A percentile compares a stretch with the other conserved stretches of the same genome.
phyloP scores from a whole-genome alignment of 1,140 invertebrate genomes.

The Dysdera silvatica region DNA sequence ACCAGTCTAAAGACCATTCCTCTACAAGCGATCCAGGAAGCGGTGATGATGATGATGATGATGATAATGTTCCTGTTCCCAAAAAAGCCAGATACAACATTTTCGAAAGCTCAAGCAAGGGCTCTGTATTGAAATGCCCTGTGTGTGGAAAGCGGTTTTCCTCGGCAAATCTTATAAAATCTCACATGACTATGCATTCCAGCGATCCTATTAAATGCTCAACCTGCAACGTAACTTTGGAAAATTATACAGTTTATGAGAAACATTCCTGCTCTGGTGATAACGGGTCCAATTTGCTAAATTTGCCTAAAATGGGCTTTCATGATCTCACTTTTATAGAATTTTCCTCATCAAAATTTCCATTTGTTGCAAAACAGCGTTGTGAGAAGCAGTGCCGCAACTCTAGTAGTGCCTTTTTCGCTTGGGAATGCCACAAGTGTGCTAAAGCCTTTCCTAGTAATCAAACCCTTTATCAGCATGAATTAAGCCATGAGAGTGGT shows the following conservation, averaged over 20 bases:
- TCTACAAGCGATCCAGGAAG: neutral
- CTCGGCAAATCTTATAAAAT: neutral
- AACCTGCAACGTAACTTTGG: neutral
- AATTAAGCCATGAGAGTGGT: neutral
- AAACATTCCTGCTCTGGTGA: neutral
- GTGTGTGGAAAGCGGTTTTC: neutral
- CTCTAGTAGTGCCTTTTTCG: constrained; percentile 52
- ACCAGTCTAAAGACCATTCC: neutral
- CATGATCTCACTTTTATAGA: constrained; percentile 65
- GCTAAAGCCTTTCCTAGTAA: constrained; percentile 62
- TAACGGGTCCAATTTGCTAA: neutral
- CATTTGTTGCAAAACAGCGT: constrained; percentile 60
- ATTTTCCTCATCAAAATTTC: constrained; percentile 66
- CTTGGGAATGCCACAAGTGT: constrained; percentile 64
- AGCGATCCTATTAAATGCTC: neutral
- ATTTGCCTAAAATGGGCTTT: constrained; percentile 50
- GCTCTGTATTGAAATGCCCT: neutral
- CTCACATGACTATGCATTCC: neutral
- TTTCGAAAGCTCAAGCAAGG: neutral
- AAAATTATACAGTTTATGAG: neutral
- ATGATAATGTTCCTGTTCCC: neutral
- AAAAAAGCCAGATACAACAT: neutral
- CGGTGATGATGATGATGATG: neutral
- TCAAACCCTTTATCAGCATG: constrained; percentile 48
- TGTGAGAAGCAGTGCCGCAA: constrained; percentile 61